Percentiles rank a stretch among this genome's conserved stretches.
Evolutionary conservation across 2,113 vertebrate species (phyloP).

Genomic region (Dolichotis patagonum): DNA sequence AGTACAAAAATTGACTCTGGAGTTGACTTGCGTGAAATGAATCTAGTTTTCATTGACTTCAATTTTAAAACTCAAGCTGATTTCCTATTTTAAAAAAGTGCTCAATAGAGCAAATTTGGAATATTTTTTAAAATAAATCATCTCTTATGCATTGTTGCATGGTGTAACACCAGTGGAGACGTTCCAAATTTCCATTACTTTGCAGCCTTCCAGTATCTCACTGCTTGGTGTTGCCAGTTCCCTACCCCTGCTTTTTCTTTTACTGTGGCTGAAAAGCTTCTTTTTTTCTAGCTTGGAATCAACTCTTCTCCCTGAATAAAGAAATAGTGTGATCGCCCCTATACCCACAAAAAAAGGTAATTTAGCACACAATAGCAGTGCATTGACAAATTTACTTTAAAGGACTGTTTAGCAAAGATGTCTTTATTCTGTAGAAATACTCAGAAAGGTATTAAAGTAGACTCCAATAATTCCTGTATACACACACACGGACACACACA

Average conservation of each 20-base stretch:
- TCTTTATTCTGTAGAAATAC: background rate
- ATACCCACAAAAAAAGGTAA: background rate
- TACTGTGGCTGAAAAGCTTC: background rate
- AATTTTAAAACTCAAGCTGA: slow-evolving; percentile 33
- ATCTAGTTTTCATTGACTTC: slow-evolving; percentile 45
- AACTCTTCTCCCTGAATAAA: background rate
- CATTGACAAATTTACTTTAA: background rate
- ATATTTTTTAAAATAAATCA: background rate
- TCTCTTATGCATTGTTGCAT: background rate
- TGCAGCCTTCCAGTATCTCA: background rate
- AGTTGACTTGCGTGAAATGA: slow-evolving; percentile 30
- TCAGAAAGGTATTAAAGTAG: background rate
- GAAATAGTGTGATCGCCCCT: background rate
- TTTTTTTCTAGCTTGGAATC: background rate
- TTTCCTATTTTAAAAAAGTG: slow-evolving; percentile 33
- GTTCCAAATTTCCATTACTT: background rate
- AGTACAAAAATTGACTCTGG: slow-evolving; percentile 49
- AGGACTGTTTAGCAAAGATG: background rate
- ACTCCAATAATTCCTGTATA: background rate
- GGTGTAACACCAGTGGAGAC: background rate
- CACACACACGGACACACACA: too few relatives aligned
- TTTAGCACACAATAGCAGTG: background rate
- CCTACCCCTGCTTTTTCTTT: background rate
- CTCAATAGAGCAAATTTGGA: background rate
- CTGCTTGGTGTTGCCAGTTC: background rate